A percentile compares a stretch with the other conserved stretches of the same genome.
Evolutionary conservation across 1,140 invertebrate genomes (phyloP).

Genomic region (Cotesia typhae): DNA sequence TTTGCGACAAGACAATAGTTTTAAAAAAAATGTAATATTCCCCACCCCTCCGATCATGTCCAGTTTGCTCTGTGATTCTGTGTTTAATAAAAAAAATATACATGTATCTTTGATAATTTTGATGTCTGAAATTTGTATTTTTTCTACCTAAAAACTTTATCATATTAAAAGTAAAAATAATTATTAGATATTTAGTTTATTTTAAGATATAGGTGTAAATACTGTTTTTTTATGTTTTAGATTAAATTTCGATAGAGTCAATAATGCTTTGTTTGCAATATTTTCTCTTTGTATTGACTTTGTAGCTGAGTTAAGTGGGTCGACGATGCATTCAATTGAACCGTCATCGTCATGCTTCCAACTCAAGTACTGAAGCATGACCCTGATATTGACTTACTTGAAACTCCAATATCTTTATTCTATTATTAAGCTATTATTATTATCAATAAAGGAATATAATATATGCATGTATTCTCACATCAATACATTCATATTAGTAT

Average conservation of each 20-base stretch:
- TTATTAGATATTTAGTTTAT: too few relatives aligned
- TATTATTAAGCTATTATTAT: slow-evolving; percentile 4
- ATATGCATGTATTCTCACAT: too few relatives aligned
- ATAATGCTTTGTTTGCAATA: neutral
- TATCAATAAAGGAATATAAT: too few relatives aligned
- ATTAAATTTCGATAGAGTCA: neutral
- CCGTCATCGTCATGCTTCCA: slow-evolving; percentile 8
- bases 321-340: slow-evolving; percentile 22
- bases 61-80: slow-evolving; percentile 62
- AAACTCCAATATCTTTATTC: slow-evolving; percentile 5
- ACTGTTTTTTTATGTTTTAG: neutral
- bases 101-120: slow-evolving; percentile 43
- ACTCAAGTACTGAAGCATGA: slow-evolving; percentile 22
- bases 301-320: slow-evolving; percentile 13
- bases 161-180: too few relatives aligned
- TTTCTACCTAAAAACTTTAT: neutral
- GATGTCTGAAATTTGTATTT: slow-evolving; percentile 32
- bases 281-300: slow-evolving; percentile 13
- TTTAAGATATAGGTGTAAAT: neutral
- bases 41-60: slow-evolving; percentile 53
- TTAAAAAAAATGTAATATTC: slow-evolving; percentile 45
- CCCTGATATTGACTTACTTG: slow-evolving; percentile 27
- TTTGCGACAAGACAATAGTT: slow-evolving; percentile 26
- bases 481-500: too few relatives aligned
- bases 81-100: slow-evolving; percentile 56